These are phyloP conservation scores for Sinocyclocheilus maitianheensis DNA, from an alignment of 2,113 vertebrate species.

Conservation along the genomic window DNA sequence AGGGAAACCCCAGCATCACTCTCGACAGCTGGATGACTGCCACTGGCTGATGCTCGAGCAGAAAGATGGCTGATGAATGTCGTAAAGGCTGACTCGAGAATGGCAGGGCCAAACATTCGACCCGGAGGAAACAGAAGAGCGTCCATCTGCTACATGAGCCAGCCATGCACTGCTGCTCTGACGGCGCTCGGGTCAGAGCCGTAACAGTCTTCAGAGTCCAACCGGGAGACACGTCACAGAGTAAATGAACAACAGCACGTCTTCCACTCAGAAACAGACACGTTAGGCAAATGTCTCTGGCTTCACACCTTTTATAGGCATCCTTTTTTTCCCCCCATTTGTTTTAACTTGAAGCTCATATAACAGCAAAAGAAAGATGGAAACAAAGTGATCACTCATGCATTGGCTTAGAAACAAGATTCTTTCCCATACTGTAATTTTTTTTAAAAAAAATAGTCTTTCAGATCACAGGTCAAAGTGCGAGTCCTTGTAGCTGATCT, in stretches of 20 bases:
- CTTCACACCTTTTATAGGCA: not conserved
- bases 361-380: slow-evolving; percentile 52
- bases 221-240: slow-evolving; percentile 41
- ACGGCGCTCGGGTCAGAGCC: slow-evolving; percentile 50
- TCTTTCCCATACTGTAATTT: slow-evolving; percentile 39
- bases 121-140: slow-evolving; percentile 19
- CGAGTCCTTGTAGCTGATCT: slow-evolving; percentile 60
- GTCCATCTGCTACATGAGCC: slow-evolving; percentile 71
- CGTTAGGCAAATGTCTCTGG: slow-evolving; percentile 20
- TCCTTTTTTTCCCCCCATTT: not conserved
- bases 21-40: not conserved
- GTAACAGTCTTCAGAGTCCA: slow-evolving; percentile 59
- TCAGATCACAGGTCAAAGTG: slow-evolving; percentile 57
- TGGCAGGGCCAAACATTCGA: not conserved
- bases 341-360: slow-evolving; percentile 46
- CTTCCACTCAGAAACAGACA: slow-evolving; percentile 20
- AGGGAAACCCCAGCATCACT: slow-evolving; percentile 8
- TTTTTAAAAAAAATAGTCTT: slow-evolving; percentile 56
- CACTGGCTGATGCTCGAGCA: not conserved
- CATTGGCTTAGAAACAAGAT: slow-evolving; percentile 53
- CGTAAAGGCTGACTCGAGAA: slow-evolving; percentile 26
- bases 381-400: slow-evolving; percentile 60
- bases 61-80: slow-evolving; percentile 14
- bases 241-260: not conserved
- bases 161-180: slow-evolving; percentile 71